Percentiles rank a stretch among this genome's conserved stretches.
Conservation (phyloP, 2,888 invertebrate genomes). For the Amitus sp. region DNA sequence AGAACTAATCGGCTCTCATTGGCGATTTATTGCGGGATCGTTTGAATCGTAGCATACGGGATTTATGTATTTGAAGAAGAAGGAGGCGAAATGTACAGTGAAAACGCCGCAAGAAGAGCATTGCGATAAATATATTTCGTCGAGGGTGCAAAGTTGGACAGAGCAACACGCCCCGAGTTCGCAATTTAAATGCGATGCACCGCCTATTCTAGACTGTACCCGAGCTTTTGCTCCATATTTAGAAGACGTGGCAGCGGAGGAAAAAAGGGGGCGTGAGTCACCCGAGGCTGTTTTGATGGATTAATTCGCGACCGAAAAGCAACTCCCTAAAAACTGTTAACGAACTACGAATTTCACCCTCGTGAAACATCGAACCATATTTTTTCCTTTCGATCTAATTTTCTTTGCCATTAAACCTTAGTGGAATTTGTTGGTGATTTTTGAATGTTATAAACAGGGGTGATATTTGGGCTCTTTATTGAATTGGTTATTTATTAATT, state of each 20-base stretch:
- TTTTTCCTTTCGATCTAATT: no score
- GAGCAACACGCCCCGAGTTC: conserved; percentile 36
- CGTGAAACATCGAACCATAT: background rate
- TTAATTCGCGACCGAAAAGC: conserved; percentile 60
- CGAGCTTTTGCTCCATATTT: conserved; percentile 44
- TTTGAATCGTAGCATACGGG: background rate
- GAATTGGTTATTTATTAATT: no score
- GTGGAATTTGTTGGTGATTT: no score
- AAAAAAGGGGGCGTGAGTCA: conserved; percentile 49
- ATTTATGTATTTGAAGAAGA: no score
- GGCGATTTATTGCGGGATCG: no score
- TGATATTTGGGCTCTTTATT: no score
- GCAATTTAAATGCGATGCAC: conserved; percentile 40
- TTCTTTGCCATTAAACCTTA: no score
- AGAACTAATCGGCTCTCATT: no score
- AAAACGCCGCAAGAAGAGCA: conserved; percentile 10
- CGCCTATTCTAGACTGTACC: conserved; percentile 39
- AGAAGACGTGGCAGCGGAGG: conserved; percentile 42
- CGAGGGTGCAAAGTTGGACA: conserved; percentile 20
- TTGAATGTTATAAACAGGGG: no score
- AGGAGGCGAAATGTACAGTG: no score
- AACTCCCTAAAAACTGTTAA: conserved; percentile 48
- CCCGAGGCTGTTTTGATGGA: conserved; percentile 57
- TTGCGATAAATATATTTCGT: conserved; percentile 34
- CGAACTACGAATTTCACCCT: conserved; percentile 38